Conservation (phyloP, 2,888 invertebrate genomes). For the Oegoconia quadripuncta region DNA sequence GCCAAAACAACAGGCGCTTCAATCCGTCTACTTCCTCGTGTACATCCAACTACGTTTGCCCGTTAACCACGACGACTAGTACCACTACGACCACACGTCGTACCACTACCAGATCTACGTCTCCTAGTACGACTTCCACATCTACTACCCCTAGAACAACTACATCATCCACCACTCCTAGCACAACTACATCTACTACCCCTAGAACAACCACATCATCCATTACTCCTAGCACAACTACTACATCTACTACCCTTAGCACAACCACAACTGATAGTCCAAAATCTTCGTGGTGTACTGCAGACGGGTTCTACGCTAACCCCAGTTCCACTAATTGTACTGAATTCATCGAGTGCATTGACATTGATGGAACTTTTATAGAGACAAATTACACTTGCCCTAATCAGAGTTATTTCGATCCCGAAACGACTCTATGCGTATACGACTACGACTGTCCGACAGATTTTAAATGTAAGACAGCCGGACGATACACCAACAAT, state of each 20-base stretch:
- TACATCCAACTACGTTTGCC: constrained; percentile 53
- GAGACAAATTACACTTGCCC: constrained; percentile 52
- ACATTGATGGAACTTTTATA: constrained; percentile 39
- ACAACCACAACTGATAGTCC: constrained; percentile 24
- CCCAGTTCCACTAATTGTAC: constrained; percentile 49
- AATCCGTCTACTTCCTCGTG: constrained; percentile 48
- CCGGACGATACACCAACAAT: constrained; percentile 58
- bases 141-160: no score
- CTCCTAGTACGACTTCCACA: no score
- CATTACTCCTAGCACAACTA: no score
- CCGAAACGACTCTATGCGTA: constrained; percentile 55
- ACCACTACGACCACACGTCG: no score
- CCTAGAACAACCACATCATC: no score
- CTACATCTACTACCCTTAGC: constrained; percentile 29
- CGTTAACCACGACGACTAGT: no score
- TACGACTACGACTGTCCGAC: constrained; percentile 43
- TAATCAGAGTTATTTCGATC: constrained; percentile 45
- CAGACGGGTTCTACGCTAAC: constrained; percentile 51
- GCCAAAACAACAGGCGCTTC: constrained; percentile 61
- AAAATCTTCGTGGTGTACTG: constrained; percentile 45
- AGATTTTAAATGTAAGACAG: constrained; percentile 47
- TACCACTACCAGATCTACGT: no score
- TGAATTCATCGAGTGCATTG: constrained; percentile 53
- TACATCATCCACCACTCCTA: no score
- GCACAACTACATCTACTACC: no score